These are phyloP conservation scores for Slavum lentiscoides DNA, from an alignment of 2,888 invertebrate species.

Conservation along the genomic window DNA sequence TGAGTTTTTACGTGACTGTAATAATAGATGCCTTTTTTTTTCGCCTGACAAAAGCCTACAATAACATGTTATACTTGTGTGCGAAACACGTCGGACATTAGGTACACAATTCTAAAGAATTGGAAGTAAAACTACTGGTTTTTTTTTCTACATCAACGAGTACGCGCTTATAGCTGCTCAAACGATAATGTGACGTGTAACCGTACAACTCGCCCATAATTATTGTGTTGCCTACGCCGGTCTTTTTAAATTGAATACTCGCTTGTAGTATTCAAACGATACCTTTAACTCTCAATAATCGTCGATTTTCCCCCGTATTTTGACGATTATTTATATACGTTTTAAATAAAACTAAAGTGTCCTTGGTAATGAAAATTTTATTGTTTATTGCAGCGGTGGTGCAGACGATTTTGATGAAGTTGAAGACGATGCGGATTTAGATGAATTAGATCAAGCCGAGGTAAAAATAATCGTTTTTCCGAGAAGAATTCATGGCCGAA, in stretches of 20 bases:
- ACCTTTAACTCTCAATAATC: neutral
- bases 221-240: neutral
- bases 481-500: neutral
- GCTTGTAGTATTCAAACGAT: neutral
- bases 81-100: too few species aligned
- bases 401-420: conserved; percentile 85
- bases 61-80: neutral
- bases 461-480: conserved; percentile 56
- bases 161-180: too few species aligned
- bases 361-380: neutral
- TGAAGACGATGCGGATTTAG: conserved; percentile 86
- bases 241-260: neutral
- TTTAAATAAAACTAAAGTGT: neutral
- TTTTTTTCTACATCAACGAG: too few species aligned
- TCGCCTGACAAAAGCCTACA: neutral
- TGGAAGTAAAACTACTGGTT: too few species aligned
- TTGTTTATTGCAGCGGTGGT: conserved; percentile 63
- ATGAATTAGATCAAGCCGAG: conserved; percentile 83
- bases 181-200: too few species aligned
- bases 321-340: neutral
- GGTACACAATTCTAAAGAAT: too few species aligned
- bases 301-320: neutral
- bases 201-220: too few species aligned
- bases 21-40: neutral
- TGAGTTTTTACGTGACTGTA: neutral